Evolutionary conservation across 2,113 vertebrate genomes (phyloP).

Genomic region (Protobothrops flavoviridis): DNA sequence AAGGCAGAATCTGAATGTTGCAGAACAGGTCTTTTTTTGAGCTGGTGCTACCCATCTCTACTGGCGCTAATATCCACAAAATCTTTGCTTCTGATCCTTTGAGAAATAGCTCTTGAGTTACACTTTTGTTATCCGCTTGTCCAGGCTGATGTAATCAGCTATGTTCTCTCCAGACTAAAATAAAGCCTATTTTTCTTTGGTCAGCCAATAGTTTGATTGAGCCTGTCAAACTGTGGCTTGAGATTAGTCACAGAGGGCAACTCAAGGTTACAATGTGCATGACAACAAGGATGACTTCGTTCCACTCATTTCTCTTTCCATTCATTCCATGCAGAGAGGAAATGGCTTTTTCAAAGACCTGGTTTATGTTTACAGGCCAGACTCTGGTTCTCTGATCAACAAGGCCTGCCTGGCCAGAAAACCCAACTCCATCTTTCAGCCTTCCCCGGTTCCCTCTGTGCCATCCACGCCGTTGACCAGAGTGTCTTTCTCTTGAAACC

Average conservation of each 20-base stretch:
- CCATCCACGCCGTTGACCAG: slow-evolving; percentile 80
- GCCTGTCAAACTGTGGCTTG: neutral
- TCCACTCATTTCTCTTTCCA: neutral
- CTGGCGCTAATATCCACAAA: neutral
- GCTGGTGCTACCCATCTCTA: neutral
- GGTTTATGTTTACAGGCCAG: slow-evolving; percentile 62
- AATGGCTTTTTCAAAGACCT: neutral
- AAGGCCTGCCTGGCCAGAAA: slow-evolving; percentile 73
- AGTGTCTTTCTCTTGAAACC: slow-evolving; percentile 81
- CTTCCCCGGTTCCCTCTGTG: slow-evolving; percentile 80
- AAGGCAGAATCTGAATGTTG: neutral
- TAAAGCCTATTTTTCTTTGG: neutral
- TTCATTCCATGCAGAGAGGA: neutral
- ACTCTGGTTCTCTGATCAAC: slow-evolving; percentile 69
- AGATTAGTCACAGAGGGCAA: neutral
- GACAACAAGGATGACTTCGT: neutral
- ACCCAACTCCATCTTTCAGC: slow-evolving; percentile 65
- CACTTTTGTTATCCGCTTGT: neutral
- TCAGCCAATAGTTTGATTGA: neutral
- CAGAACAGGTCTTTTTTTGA: neutral
- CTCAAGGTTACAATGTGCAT: neutral
- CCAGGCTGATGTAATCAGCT: neutral
- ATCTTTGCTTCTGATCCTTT: neutral
- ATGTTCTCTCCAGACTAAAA: neutral
- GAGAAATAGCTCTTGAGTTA: neutral